Evolutionary conservation across 2,888 invertebrate genomes (phyloP).

Genomic region (Conistra vaccinii): DNA sequence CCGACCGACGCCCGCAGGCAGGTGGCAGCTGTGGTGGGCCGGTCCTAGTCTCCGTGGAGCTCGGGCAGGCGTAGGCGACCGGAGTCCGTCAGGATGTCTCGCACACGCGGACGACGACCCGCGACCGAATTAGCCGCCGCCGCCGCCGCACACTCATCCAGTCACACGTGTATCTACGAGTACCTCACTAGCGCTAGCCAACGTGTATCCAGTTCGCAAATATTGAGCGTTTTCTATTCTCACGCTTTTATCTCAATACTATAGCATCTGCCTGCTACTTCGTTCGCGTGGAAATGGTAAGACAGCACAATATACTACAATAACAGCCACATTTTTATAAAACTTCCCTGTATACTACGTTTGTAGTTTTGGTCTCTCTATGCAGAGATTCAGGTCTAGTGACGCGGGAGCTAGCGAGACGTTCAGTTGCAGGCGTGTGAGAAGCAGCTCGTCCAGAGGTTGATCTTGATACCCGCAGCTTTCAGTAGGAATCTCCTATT

Average conservation of each 20-base stretch:
- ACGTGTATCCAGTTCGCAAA: background rate
- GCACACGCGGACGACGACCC: background rate
- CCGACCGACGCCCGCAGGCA: background rate
- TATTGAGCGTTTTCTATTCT: slow-evolving; percentile 10
- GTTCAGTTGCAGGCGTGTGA: too few relatives aligned
- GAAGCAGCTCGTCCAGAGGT: too few relatives aligned
- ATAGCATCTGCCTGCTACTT: background rate
- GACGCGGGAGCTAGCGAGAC: too few relatives aligned
- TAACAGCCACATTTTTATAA: too few relatives aligned
- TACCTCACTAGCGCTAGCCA: background rate
- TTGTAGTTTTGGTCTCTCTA: too few relatives aligned
- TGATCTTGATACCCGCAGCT: too few relatives aligned
- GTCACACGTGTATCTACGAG: too few relatives aligned
- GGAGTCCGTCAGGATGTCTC: background rate
- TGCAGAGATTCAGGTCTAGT: too few relatives aligned
- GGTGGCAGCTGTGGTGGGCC: background rate
- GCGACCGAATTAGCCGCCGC: background rate
- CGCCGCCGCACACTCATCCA: background rate
- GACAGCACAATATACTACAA: too few relatives aligned
- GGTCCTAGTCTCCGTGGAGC: background rate
- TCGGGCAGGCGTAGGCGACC: background rate
- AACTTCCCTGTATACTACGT: too few relatives aligned
- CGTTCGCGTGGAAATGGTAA: too few relatives aligned
- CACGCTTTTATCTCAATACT: slow-evolving; percentile 5
- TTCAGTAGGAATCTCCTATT: too few relatives aligned